Percentiles rank a stretch among this genome's conserved stretches.
phyloP scores from a whole-genome alignment of 2,113 vertebrate species.

The Trogon melanurus region DNA sequence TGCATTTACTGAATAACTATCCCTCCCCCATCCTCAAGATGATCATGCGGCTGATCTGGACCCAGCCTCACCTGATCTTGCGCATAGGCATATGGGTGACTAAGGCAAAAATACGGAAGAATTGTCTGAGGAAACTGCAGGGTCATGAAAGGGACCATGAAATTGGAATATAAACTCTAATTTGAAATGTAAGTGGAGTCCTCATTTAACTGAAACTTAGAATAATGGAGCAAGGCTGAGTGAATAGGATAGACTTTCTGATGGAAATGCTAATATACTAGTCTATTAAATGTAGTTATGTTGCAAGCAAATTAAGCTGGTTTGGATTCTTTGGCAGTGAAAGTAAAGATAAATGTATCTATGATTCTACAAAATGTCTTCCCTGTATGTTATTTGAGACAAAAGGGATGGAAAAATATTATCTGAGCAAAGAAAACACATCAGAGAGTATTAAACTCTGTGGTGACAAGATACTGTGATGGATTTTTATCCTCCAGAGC shows the following conservation, averaged over 20 bases:
- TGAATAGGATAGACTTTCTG: not conserved
- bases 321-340: not conserved
- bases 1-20: not conserved
- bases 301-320: not conserved
- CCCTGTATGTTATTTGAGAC: not conserved
- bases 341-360: not conserved
- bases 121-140: not conserved
- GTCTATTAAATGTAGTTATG: not conserved
- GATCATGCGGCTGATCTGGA: not conserved
- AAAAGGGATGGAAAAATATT: conserved; percentile 10
- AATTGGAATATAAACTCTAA: not conserved
- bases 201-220: not conserved
- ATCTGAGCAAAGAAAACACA: conserved; percentile 19
- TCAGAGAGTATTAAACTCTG: not conserved
- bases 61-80: rapidly evolving
- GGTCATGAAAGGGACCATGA: rapidly evolving
- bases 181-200: not conserved
- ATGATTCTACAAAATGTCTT: not conserved
- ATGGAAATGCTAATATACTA: not conserved
- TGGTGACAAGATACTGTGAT: not conserved
- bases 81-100: not conserved
- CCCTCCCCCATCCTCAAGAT: not conserved
- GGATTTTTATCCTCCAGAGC: not conserved
- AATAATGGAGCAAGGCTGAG: not conserved
- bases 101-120: not conserved